Conservation (phyloP, 1,140 invertebrate species). For the Delia radicum region DNA sequence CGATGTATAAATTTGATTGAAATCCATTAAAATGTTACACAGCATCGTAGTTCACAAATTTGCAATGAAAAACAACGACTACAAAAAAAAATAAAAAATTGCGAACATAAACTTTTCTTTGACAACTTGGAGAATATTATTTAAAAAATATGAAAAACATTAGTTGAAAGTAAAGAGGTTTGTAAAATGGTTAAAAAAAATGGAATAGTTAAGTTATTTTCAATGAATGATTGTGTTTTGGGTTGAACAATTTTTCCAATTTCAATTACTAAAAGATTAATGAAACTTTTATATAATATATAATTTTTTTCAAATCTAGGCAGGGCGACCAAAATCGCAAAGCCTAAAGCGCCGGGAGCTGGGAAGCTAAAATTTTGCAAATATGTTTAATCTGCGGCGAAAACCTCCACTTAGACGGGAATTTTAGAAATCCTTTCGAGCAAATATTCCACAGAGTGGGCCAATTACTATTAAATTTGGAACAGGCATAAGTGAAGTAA, state of each 20-base stretch:
- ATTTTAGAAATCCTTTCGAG: no score
- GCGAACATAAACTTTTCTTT: conserved; percentile 4
- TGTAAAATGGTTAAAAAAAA: background rate
- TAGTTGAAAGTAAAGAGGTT: background rate
- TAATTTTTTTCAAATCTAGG: no score
- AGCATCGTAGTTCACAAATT: background rate
- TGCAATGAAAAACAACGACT: background rate
- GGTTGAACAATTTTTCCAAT: background rate
- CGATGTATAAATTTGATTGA: background rate
- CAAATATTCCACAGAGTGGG: no score
- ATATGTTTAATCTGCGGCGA: no score
- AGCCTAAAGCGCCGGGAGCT: no score
- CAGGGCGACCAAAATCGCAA: no score
- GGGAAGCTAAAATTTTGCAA: no score
- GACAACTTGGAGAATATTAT: background rate
- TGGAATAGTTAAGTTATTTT: background rate
- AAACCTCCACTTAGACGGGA: no score
- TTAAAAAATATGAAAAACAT: background rate
- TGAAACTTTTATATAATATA: background rate
- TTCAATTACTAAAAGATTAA: background rate
- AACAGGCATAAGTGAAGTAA: no score
- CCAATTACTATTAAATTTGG: no score
- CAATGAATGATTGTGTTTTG: background rate
- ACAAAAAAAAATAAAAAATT: background rate
- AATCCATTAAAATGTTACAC: conserved; percentile 1